Evolutionary conservation across 1,140 invertebrate genomes (phyloP), one percentile per base, ranked within the genome.

Genomic region (Drosophila parabipectinata): DNA sequence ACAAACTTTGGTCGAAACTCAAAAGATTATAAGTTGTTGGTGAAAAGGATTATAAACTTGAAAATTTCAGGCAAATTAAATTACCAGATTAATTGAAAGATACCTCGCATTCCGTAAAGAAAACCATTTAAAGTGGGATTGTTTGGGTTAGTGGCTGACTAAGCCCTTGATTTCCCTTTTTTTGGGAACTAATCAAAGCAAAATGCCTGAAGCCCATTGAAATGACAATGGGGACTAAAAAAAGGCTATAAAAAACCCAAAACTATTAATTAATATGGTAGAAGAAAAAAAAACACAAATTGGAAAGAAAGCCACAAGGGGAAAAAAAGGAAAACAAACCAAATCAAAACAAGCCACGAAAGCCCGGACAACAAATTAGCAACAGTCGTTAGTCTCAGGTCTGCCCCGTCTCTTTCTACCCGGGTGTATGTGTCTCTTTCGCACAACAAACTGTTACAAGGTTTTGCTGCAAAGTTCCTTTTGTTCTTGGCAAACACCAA

Each of bases 181-280:
- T 64, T 10, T 52, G 14, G 14, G 26, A 41, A 47, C 76, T 84
- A 83, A 83, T 83, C 79, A 83, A 76, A 68, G 56, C 53, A 41
- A 84, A 75, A 50, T 63, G 76, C 76, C 64, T 8, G 18, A 9
- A 75, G 79, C 79, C 61, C 79, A 82, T 83, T 32, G 30, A 78
- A 79, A 79, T 71, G 44, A 71, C 69, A 83, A 82, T 84, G 66
- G 41, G 32, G 51, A 57, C 51, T 45, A 41, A 52, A 69, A 73
- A 57, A 28, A 14, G 3, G 3, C 2, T 6, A 44, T 2, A 18
- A 8, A 44, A 61, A 62, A 48, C 63, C 63, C 55, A 39, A 53
- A 71, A 79, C 79, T 83, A 84, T 84, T 79, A 83, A 83, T 83
- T 83, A 83, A 79, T 83, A 69, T 50, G 64, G 18, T 24, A 48